Conservation (phyloP, 1,140 invertebrate species). For the Bombus difficillimus region DNA sequence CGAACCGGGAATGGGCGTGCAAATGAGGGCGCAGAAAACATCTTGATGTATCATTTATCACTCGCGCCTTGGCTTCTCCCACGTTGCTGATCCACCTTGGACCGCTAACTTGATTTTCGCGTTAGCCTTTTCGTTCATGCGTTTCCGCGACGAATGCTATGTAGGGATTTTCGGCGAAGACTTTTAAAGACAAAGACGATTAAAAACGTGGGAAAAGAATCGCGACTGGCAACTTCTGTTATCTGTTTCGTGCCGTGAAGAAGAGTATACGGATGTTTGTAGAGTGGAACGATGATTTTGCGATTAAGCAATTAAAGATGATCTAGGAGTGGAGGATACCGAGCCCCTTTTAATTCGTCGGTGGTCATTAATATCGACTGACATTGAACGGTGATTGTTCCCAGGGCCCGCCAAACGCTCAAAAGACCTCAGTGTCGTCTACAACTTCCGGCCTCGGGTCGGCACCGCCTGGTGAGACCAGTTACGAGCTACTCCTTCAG, state of each 20-base stretch:
- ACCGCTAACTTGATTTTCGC: conserved; percentile 23
- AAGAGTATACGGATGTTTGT: no score
- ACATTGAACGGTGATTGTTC: conserved; percentile 32
- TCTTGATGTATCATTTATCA: conserved; percentile 72
- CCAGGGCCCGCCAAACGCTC: conserved; percentile 94
- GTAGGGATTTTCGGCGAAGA: no score
- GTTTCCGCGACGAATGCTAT: no score
- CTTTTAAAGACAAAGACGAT: no score
- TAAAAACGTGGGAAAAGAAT: neutral
- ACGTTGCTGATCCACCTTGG: neutral
- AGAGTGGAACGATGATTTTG: neutral
- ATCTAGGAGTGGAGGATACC: neutral
- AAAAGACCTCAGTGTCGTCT: conserved; percentile 85
- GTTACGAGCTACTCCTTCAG: conserved; percentile 95
- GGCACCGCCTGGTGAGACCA: conserved; percentile 87
- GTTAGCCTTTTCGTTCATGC: neutral
- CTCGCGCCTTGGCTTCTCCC: conserved; percentile 25
- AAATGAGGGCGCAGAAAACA: conserved; percentile 69
- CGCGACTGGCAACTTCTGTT: neutral
- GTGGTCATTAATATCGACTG: conserved; percentile 11
- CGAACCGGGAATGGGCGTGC: conserved; percentile 64
- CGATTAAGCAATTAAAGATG: neutral
- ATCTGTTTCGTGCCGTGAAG: neutral
- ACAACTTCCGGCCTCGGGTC: conserved; percentile 81
- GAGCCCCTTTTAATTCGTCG: neutral